A percentile compares a stretch with the other conserved stretches of the same genome.
Evolutionary conservation across 2,888 invertebrate genomes (phyloP).

Genomic region (Dryococelus australis): DNA sequence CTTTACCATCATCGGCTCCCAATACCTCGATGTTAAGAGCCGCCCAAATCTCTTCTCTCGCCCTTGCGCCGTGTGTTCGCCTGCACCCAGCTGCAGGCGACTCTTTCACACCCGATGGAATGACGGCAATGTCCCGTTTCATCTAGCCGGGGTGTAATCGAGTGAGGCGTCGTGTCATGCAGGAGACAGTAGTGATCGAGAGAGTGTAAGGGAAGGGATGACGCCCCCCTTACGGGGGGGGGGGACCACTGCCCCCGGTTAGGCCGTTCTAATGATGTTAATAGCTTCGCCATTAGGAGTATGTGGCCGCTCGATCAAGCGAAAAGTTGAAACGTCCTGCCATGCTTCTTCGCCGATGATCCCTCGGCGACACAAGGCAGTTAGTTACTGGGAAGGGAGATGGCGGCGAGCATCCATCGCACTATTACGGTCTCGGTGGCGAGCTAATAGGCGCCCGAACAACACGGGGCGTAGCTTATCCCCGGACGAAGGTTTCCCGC

Average conservation of each 20-base stretch:
- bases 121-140: background rate
- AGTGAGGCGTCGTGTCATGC: background rate
- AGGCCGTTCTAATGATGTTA: constrained; percentile 23
- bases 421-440: background rate
- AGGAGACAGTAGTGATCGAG: background rate
- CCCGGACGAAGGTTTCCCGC: too few relatives aligned
- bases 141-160: constrained; percentile 20
- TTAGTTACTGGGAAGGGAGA: background rate
- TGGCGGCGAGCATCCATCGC: background rate
- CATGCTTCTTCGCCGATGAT: too few relatives aligned
- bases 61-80: too few relatives aligned
- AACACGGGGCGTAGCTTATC: too few relatives aligned
- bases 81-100: too few relatives aligned
- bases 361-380: constrained; percentile 1
- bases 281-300: constrained; percentile 11
- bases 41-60: too few relatives aligned
- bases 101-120: background rate
- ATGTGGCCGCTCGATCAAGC: background rate
- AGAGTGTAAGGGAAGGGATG: background rate
- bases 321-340: background rate
- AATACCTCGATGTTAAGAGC: too few relatives aligned
- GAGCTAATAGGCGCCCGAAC: background rate
- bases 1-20: too few relatives aligned
- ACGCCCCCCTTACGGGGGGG: background rate
- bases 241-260: background rate